phyloP scores from a whole-genome alignment of 2,797 vertebrate genomes.

The Lemur catta region DNA sequence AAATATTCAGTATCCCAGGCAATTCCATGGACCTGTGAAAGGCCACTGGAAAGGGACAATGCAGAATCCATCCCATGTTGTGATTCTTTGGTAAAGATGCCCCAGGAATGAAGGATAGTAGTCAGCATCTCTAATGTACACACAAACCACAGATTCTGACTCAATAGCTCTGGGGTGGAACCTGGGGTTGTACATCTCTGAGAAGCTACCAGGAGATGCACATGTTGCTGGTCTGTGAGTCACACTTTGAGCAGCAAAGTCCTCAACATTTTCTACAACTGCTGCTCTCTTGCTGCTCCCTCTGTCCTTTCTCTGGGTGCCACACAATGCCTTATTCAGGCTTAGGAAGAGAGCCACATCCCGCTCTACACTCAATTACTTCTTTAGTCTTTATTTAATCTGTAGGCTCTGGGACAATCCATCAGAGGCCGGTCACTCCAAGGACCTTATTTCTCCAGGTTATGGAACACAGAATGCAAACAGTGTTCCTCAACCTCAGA shows the following conservation, averaged over 20 bases:
- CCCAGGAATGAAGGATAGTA: background rate
- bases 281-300: background rate
- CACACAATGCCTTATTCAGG: background rate
- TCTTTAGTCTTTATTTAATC: background rate
- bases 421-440: background rate
- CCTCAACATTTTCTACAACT: background rate
- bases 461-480: background rate
- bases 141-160: background rate
- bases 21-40: background rate
- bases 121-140: background rate
- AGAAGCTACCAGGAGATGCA: background rate
- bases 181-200: background rate
- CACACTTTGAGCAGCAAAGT: background rate
- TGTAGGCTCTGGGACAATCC: background rate
- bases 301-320: background rate
- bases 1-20: background rate
- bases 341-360: background rate
- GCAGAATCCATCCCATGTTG: background rate
- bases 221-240: background rate
- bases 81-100: background rate
- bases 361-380: background rate
- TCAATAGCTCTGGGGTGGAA: background rate
- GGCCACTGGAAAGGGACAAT: background rate
- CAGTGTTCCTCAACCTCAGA: background rate
- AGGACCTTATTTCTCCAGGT: constrained; percentile 19